Conservation (phyloP, 2,113 vertebrate species). For the Nerophis lumbriciformis region DNA sequence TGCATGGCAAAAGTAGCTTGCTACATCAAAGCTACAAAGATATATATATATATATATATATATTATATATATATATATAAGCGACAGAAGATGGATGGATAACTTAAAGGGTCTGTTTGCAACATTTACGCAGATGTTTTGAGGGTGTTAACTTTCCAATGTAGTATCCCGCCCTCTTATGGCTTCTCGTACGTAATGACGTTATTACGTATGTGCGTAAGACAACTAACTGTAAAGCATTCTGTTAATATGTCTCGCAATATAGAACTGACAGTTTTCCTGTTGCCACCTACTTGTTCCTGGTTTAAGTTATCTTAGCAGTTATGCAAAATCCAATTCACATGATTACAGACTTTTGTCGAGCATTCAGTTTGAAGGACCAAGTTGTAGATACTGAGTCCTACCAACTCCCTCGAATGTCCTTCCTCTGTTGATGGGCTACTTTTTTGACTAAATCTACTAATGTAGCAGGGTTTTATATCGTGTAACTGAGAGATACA, state of each 20-base stretch:
- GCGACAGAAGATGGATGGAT: too few relatives aligned
- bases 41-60: too few relatives aligned
- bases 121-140: too few relatives aligned
- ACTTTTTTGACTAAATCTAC: neutral
- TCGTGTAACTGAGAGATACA: neutral
- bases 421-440: constrained; percentile 7
- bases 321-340: constrained; percentile 55
- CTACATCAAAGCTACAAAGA: too few relatives aligned
- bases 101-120: too few relatives aligned
- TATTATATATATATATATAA: too few relatives aligned
- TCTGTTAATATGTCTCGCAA: constrained; percentile 1
- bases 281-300: constrained; percentile 8
- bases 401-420: constrained; percentile 18
- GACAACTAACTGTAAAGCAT: neutral
- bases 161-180: too few relatives aligned
- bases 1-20: too few relatives aligned
- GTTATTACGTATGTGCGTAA: too few relatives aligned
- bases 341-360: constrained; percentile 43
- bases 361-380: constrained; percentile 26
- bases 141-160: too few relatives aligned
- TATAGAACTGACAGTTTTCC: neutral
- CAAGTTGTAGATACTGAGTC: constrained; percentile 20
- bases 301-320: constrained; percentile 25
- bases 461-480: neutral
- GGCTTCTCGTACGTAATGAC: too few relatives aligned